Percentiles rank a stretch among this genome's conserved stretches.
These are phyloP conservation scores for Limenitis camilla DNA, from an alignment of 2,888 invertebrate genomes.

Conservation along the genomic window DNA sequence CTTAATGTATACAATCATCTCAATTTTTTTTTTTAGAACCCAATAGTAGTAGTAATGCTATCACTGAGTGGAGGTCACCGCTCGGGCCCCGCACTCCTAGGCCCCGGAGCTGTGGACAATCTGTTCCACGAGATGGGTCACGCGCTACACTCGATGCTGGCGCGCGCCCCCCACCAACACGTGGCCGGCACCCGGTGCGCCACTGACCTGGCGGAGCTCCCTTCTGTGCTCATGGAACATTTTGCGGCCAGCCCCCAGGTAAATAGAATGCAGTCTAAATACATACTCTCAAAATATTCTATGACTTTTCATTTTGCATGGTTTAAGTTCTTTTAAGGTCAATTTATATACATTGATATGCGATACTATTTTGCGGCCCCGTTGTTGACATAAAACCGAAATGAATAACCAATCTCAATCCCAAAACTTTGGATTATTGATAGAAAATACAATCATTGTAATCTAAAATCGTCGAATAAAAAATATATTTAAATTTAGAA, in stretches of 20 bases:
- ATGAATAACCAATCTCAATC: too few species aligned
- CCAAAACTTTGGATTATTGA: too few species aligned
- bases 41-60: slow-evolving; percentile 94
- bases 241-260: slow-evolving; percentile 92
- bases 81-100: slow-evolving; percentile 84
- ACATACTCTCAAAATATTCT: too few species aligned
- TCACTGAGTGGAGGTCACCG: slow-evolving; percentile 84
- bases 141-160: slow-evolving; percentile 99
- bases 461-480: too few species aligned
- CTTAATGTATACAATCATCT: too few species aligned
- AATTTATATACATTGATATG: too few species aligned
- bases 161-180: slow-evolving; percentile 95
- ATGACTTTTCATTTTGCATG: too few species aligned
- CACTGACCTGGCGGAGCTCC: slow-evolving; percentile 99
- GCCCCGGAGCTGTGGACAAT: slow-evolving; percentile 92
- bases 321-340: too few species aligned
- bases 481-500: too few species aligned
- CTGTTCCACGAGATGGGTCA: slow-evolving; percentile 99
- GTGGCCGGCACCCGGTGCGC: slow-evolving; percentile 97
- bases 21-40: slow-evolving; percentile 76
- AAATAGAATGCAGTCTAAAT: not conserved
- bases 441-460: too few species aligned
- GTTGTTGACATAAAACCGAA: too few species aligned
- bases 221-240: slow-evolving; percentile 98
- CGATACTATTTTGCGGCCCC: too few species aligned